Conservation (phyloP, 37 sponge, comb jelly and placozoan genomes). For the Chondrilla cf. caribensis region DNA sequence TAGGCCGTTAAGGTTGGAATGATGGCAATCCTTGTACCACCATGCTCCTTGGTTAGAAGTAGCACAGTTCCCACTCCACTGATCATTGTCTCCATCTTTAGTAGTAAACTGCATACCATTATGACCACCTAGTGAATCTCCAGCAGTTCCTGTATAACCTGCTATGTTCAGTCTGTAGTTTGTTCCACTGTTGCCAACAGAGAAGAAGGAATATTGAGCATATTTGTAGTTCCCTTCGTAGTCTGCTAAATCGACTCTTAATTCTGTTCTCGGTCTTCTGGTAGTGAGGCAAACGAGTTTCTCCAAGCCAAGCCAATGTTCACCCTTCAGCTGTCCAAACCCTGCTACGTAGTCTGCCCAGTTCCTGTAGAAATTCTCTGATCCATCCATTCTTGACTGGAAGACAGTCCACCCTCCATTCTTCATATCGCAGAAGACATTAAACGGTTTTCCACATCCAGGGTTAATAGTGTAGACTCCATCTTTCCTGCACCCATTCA, state of each 20-base stretch:
- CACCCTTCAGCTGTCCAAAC: conserved; percentile 25
- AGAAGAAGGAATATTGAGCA: background rate
- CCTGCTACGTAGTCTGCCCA: conserved; percentile 33
- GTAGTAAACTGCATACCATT: conserved; percentile 24
- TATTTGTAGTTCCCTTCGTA: conserved; percentile 4
- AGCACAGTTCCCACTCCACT: background rate
- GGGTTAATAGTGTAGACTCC: conserved; percentile 20
- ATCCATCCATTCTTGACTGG: conserved; percentile 31
- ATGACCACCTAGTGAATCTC: background rate
- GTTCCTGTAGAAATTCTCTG: conserved; percentile 12
- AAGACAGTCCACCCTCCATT: conserved; percentile 24
- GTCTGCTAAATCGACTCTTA: conserved; percentile 17
- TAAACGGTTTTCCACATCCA: background rate
- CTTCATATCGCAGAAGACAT: conserved; percentile 18
- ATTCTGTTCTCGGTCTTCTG: background rate
- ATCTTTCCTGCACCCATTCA: background rate
- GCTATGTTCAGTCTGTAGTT: conserved; percentile 15
- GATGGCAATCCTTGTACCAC: background rate
- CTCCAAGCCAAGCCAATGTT: conserved; percentile 28
- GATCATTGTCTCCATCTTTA: conserved; percentile 20
- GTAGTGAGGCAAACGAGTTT: conserved; percentile 17
- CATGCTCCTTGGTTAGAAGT: background rate
- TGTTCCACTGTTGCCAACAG: background rate
- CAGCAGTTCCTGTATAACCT: background rate
- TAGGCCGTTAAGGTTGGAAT: background rate